Evolutionary conservation across 2,797 vertebrate species (phyloP), one percentile per base, ranked within the genome.

Genomic region (Helicolenus hilgendorfi): DNA sequence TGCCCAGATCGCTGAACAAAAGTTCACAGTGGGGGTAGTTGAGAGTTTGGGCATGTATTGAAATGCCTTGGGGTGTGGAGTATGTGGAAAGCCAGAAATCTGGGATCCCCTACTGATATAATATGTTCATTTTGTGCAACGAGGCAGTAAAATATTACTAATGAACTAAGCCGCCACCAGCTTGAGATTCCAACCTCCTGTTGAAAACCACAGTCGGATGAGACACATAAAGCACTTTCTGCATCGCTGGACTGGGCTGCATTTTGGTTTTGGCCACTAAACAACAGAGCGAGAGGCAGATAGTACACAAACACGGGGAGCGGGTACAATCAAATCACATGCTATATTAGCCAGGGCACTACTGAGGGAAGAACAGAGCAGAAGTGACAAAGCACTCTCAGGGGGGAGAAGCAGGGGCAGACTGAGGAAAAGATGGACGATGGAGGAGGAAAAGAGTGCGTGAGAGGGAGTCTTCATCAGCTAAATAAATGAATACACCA

Each of bases 221-320:
- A 84, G 65, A 79, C 77, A 58, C 70, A 81, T 81, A 78, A 78
- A 77, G 53, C 60, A 24, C 59, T 78, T 90, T 79, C 59, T 90
- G 84, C 75, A 60, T 72, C 31, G 2, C 27, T 68, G 64, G 38
- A 36, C 58, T 27, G 56, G 27, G 72, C 56, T 67, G 49, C 72
- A 15, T 67, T 89, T 65, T 75, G 53, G 87, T 81, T 87, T 62
- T 84, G 79, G 62, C 62, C 45, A 72, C 68, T 41, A 83, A 77
- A 79, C 60, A 73, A 74, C 81, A 84, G 72, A 53, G 5, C 15
- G 11, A 29, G 56, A 58, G 56, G 55, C 70, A 67, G 69, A 80
- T 24, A 65, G 22, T 15, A 27, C 60, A 69, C 70, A 81, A 53
- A 69, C 45, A 80, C 81, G 38, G 77, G 24, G 41, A 73, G 14